Evolutionary conservation across 1,140 invertebrate species (phyloP), one percentile per base, ranked within the genome.

Genomic region (Macrobrachium rosenbergii): DNA sequence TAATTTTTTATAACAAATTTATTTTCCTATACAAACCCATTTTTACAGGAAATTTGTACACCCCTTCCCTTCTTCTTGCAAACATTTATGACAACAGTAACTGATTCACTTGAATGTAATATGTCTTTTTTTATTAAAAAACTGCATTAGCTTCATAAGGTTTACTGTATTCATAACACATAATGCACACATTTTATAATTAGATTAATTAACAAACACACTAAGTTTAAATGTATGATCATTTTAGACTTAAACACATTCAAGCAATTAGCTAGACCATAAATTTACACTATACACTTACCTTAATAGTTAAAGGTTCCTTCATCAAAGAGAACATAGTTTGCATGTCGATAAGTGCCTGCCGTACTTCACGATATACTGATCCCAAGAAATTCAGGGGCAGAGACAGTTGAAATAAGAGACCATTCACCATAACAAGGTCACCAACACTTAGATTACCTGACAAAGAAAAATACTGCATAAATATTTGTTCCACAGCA

Each of bases 341-440:
- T 93, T 99, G 96, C 99, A 99, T 99, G 91, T 99, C 98, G 75
- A 99, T 96, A 64, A 99, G 93, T 11, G 98, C 97, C 93, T 99
- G 98, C 37, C 98, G 94, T 58, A 99, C 96, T 94, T 99, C 99
- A 89, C 99, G 94, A 92, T 99, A 99, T 23, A 99, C 98, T 77
- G 98, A 99, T 37, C 99, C 99, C 59, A 99, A 93, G 92, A 98
- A 98, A 90, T 98, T 99, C 16, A 99, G 94, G 7, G 99, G 99
- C 62, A 99, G 94, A 7, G 98, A 99, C 21, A 99, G 93, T 94
- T 99, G 99, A 92, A 99, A 99, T 45, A 99, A 93, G 69, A 99
- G 94, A 17, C 96, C 98, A 93, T 99, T 99, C 7, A 99, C 98
- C 97, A 99, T 98, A 12, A 99, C 98, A 90, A 99, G 93, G 93